A percentile compares a stretch with the other conserved stretches of the same genome.
Conservation (phyloP, 2,113 vertebrate genomes). For the Phrynosoma platyrhinos region DNA sequence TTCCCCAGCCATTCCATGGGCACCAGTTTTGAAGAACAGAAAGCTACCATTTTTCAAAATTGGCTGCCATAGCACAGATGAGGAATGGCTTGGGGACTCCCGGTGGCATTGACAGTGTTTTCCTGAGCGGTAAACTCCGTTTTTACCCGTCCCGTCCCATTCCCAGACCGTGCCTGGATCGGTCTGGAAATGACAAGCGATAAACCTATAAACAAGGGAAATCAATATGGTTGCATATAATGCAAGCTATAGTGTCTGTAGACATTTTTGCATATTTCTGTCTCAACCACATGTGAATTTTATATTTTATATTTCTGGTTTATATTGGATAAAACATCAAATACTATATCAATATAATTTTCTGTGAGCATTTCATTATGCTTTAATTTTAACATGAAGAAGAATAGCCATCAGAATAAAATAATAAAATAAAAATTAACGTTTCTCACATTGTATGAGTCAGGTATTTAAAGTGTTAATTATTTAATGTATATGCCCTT, state of each 20-base stretch:
- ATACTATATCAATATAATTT: slow-evolving; percentile 2
- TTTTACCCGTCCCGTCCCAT: too few species aligned
- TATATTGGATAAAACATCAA: background rate
- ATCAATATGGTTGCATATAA: slow-evolving; percentile 30
- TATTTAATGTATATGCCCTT: background rate
- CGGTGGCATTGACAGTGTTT: too few species aligned
- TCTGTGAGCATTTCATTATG: slow-evolving; percentile 28
- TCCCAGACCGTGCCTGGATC: too few species aligned
- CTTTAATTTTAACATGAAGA: background rate
- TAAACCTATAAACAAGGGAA: slow-evolving; percentile 23
- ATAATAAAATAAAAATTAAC: slow-evolving; percentile 15
- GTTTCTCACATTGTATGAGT: background rate
- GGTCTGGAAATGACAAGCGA: too few species aligned
- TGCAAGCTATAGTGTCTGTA: slow-evolving; percentile 35
- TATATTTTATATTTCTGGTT: too few species aligned
- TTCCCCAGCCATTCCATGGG: too few species aligned
- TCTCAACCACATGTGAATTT: too few species aligned
- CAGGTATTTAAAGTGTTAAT: background rate
- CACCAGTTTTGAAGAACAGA: too few species aligned
- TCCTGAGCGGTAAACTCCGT: too few species aligned
- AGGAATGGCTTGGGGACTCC: too few species aligned
- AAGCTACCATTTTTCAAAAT: too few species aligned
- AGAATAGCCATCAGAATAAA: slow-evolving; percentile 19
- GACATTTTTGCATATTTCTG: slow-evolving; percentile 26
- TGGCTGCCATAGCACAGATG: too few species aligned